Percentiles rank a stretch among this genome's conserved stretches.
Conservation (phyloP, 1,140 invertebrate species). For the Nixonia krombeini region DNA sequence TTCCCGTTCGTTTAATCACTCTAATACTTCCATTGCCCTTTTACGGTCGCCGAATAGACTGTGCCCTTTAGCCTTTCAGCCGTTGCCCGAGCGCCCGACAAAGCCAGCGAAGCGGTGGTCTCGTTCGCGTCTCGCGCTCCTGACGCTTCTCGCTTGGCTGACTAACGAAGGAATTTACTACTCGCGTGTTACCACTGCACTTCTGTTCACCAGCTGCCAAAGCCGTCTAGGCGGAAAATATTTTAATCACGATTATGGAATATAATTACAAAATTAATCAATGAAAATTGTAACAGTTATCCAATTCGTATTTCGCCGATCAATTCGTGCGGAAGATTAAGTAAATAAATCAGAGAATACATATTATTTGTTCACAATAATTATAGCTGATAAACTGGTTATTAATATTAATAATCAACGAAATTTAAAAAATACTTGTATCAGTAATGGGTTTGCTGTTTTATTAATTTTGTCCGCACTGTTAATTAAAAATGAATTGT, state of each 20-base stretch:
- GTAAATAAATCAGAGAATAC: too few species aligned
- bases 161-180: constrained; percentile 53
- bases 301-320: too few species aligned
- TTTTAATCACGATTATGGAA: constrained; percentile 14
- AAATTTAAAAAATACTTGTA: too few species aligned
- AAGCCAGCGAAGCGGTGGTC: constrained; percentile 36
- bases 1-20: constrained; percentile 15
- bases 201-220: constrained; percentile 8
- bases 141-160: constrained; percentile 42
- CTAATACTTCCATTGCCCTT: constrained; percentile 29
- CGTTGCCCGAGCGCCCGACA: constrained; percentile 37
- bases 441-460: too few species aligned
- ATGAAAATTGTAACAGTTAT: too few species aligned
- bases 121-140: constrained; percentile 41
- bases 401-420: too few species aligned
- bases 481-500: too few species aligned
- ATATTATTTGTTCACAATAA: too few species aligned
- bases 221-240: constrained; percentile 14
- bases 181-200: constrained; percentile 36
- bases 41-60: constrained; percentile 36
- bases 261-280: too few species aligned
- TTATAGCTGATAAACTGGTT: too few species aligned
- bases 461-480: too few species aligned
- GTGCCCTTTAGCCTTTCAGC: constrained; percentile 51
- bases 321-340: too few species aligned